Percentiles rank a stretch among this genome's conserved stretches.
These are phyloP conservation scores for Drosophila subpulchrella DNA, from an alignment of 1,140 invertebrate species.

Conservation along the genomic window DNA sequence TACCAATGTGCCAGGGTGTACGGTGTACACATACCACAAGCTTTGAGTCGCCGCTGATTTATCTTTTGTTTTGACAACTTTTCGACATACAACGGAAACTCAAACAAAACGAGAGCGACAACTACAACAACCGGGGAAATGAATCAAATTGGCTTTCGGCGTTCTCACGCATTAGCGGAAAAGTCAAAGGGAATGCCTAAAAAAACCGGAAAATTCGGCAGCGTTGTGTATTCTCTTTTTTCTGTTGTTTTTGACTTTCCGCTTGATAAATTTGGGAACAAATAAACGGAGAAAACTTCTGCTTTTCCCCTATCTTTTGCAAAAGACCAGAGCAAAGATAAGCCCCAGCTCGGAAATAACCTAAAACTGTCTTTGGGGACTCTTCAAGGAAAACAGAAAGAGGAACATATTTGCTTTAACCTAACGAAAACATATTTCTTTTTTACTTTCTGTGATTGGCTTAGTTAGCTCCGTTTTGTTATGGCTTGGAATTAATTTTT, in stretches of 20 bases:
- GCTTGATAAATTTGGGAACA: constrained; percentile 77
- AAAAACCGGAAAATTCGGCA: constrained; percentile 7
- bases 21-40: constrained; percentile 9
- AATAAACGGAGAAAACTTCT: constrained; percentile 69
- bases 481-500: constrained; percentile 17
- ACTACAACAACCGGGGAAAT: constrained; percentile 40
- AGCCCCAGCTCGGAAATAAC: constrained; percentile 50
- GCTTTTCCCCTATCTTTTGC: constrained; percentile 10
- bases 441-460: constrained; percentile 10
- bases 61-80: constrained; percentile 82
- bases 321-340: constrained; percentile 27
- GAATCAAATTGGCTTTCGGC: constrained; percentile 63
- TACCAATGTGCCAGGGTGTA: constrained; percentile 7
- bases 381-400: neutral
- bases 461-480: constrained; percentile 6
- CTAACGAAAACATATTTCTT: constrained; percentile 2
- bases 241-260: constrained; percentile 63
- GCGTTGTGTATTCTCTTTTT: constrained; percentile 48
- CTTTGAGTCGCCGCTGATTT: constrained; percentile 69
- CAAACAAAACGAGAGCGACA: constrained; percentile 41
- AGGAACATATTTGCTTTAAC: neutral
- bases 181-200: constrained; percentile 32
- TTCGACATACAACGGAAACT: constrained; percentile 54
- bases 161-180: constrained; percentile 76
- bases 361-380: constrained; percentile 67